Base-by-base conservation (phyloP, 2,113 vertebrate genomes). In the Megaceryle maxima region DNA sequence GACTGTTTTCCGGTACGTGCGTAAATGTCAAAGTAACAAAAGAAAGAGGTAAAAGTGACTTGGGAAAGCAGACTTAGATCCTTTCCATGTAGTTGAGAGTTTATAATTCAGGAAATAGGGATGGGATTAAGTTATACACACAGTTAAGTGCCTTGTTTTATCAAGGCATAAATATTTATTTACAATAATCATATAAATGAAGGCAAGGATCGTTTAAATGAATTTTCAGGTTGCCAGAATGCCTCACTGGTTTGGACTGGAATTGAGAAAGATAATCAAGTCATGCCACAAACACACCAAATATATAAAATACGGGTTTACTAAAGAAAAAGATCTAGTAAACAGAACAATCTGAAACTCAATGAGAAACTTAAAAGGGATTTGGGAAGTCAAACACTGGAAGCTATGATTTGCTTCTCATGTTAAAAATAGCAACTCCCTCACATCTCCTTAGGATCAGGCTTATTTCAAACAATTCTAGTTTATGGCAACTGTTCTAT, bases 321-420 rank as follows among this genome's bases (percentile, higher is more conserved):
- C 87, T 96, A 97, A 95, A 97, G 95, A 94, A 96, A 97, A 97
- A 96, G 93, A 77, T 94, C 87, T 91, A 84, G 94, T 98, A 97
- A 98, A 98, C 94, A 98, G 94, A 97, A 87, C 67, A 93, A 86
- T 92, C 70, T 95, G 92, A 94, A 97, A 97, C 82, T 96, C 96
- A 97, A 96, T 74, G 73, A 96, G 86, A 91, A 97, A 98, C 96
- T 97, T 98, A 95, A 18, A 93, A 92, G 56, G 96, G 97, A 97
- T 98, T 97, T 97, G 81, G 63, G 80, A 98, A 96, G 96, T 98
- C 97, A 98, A 98, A 97, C 96, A 97, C 73, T 95, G 92, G 92
- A 95, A 97, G 92, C 87, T 91, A 92, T 95, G 90, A 95, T 98
- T 97, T 97, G 94, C 94, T 96, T 97, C 85, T 95, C 44, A 74